Evolutionary conservation across 23 tunicate genomes (phyloP), one percentile per base, ranked within the genome.

Genomic region (Trididemnum nubilum): DNA sequence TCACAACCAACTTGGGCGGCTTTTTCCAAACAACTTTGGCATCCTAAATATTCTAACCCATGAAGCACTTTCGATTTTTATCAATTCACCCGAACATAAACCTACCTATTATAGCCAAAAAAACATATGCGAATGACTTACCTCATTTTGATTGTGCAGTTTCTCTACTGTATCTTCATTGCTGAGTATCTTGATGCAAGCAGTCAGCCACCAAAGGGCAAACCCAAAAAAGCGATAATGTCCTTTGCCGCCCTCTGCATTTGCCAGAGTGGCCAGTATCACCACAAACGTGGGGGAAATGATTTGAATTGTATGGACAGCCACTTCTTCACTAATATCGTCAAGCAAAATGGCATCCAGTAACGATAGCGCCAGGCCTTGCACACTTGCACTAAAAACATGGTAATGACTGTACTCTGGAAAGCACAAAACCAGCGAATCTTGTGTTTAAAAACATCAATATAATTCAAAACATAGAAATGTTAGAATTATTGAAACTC

Each of bases 121-220:
- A n/a, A n/a, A n/a, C n/a, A n/a, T n/a, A n/a, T n/a, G n/a, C n/a
- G n/a, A n/a, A n/a, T n/a, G n/a, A n/a, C n/a, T n/a, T 34, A 83
- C 87, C 87, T 83, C 81, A 27, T 58, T 83, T 27, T 73, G 81
- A 1, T 81, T 54, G 29, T 83, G 87, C 80, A 79, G 64, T 23
- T 71, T 78, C 9, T 77, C 79, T 5, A 69, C 74, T 18, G 26
- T 54, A 19, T 79, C 81, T 2, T 89, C 54, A 19, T 78, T 36
- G 33, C 2, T 58, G 1, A 86, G 37, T 64, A 83, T 54, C 24
- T 70, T 35, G 50, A 52, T 65, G 15, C 80, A 57, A 2, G 84
- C 86, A 36, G 78, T 74, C 38, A 92, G 78, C 88, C 97, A 86
- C 81, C 82, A 80, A 34, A 92, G 78, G 0, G 91, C 85, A 64